phyloP scores from a whole-genome alignment of 1,140 invertebrate species.

The Conus betulinus region DNA sequence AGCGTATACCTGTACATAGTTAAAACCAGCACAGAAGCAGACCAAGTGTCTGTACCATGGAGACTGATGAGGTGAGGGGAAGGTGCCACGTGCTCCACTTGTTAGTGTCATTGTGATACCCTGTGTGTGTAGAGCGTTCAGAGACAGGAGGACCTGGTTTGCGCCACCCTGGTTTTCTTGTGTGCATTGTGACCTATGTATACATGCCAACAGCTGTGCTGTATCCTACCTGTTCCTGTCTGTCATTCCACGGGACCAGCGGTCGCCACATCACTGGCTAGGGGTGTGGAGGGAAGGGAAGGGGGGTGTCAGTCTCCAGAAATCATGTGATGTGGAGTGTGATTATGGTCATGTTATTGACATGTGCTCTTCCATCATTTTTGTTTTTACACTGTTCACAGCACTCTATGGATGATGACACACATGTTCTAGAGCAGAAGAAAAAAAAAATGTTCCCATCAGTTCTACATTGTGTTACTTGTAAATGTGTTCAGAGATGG shows the following conservation, averaged over 20 bases:
- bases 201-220: background rate
- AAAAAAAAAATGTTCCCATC: background rate
- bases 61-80: background rate
- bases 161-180: too few species aligned
- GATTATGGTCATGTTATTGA: background rate
- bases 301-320: too few species aligned
- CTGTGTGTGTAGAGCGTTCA: background rate
- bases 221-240: background rate
- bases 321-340: background rate
- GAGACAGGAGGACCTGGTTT: too few species aligned
- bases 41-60: background rate
- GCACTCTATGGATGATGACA: background rate
- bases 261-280: too few species aligned
- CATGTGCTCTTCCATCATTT: conserved; percentile 6
- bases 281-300: too few species aligned
- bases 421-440: background rate
- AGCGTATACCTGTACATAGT: background rate
- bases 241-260: background rate
- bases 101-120: conserved; percentile 22
- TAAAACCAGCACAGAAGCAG: background rate
- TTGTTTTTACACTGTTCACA: background rate
- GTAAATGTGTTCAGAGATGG: background rate
- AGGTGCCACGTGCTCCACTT: background rate
- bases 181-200: too few species aligned
- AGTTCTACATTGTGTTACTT: background rate